Evolutionary conservation across 2,888 invertebrate species (phyloP), one percentile per base, ranked within the genome.

Genomic region (Xestia c-nigrum): DNA sequence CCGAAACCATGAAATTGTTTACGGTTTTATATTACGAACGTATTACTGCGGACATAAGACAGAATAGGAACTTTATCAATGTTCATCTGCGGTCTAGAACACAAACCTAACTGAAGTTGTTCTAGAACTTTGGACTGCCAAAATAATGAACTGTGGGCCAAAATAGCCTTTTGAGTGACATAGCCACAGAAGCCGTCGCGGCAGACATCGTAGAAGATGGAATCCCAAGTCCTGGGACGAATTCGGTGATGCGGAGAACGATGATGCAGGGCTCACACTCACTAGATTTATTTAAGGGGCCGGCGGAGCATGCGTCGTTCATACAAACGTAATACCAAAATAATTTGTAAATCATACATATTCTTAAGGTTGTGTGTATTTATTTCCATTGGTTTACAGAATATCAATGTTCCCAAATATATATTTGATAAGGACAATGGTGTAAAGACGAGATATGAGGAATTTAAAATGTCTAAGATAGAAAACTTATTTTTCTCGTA

Each of bases 1-100:
- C n/a, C 38, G 38, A 68, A 46, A 55, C 52, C 59, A 57, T 63
- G 40, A 46, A 71, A 63, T 76, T 71, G 66, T n/a, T 68, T 57
- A 21, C n/a, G 50, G 67, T 59, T 81, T 80, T 31, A 55, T 52
- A 59, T 80, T 72, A 68, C 72, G 31, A 24, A 64, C 14, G 0
- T 38, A 46, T 61, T 31, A 55, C 19, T 38, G 19, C n/a, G 47
- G 43, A 43, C 16, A 74, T 73, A 31, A 43, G 31, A 21, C 9
- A 52, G 38, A 70, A 73, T 46, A n/a, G 31, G 9, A 46, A 63
- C 10, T 50, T 52, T 52, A 38, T n/a, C n/a, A 55, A 10, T n/a
- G 5, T 55, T 55, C n/a, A 52, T 9, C 10, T 55, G 55, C 55
- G 10, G 2, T 55, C 12, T 55, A n/a, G n/a, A 55, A n/a, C 57